These are phyloP conservation scores for Benitochromis conjunctus DNA, from an alignment of 2,113 vertebrate species.

Conservation along the genomic window DNA sequence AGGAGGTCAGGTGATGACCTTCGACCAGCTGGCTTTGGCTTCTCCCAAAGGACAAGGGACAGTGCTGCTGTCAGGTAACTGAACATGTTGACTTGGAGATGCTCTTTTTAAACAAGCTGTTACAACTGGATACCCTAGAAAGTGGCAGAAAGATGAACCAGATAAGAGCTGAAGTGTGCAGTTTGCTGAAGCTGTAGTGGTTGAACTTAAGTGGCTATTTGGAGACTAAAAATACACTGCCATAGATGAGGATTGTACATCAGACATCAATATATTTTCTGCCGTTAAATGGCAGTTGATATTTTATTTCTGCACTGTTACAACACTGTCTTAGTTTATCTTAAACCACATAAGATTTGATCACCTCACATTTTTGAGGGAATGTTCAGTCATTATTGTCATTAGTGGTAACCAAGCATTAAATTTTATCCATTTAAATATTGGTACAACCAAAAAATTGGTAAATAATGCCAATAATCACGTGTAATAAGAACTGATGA, in stretches of 20 bases:
- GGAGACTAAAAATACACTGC: neutral
- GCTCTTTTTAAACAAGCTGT: neutral
- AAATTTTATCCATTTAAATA: neutral
- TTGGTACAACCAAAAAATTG: neutral
- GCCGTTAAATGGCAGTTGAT: neutral
- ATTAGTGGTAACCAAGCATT: neutral
- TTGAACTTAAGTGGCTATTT: neutral
- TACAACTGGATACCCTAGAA: neutral
- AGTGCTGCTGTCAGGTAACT: conserved; percentile 85
- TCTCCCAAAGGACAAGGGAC: conserved; percentile 86
- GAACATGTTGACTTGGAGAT: neutral
- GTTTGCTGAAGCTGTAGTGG: neutral
- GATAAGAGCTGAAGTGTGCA: neutral
- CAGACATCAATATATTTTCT: neutral
- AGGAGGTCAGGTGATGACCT: conserved; percentile 87
- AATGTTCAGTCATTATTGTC: neutral
- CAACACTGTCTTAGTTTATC: neutral
- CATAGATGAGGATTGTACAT: neutral
- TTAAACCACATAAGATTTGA: neutral
- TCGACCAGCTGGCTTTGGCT: conserved; percentile 88
- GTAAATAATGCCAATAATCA: neutral
- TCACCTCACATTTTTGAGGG: neutral
- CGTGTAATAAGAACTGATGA: neutral
- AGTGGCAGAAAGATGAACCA: neutral
- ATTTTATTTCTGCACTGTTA: neutral